Conservation (phyloP, 2,888 invertebrate species). For the Nemurella pictetii region DNA sequence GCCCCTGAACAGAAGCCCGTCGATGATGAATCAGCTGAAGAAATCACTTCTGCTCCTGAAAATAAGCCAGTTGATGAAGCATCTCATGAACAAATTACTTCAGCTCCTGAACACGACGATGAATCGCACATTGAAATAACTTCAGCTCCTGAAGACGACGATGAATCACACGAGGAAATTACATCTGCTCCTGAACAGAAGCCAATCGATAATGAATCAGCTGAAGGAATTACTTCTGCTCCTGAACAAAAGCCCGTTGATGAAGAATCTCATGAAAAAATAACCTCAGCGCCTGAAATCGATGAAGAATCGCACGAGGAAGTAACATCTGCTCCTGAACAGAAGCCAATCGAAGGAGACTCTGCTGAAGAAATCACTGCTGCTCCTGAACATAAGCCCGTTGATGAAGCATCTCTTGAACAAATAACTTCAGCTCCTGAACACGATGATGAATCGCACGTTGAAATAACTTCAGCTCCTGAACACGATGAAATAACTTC, state of each 20-base stretch:
- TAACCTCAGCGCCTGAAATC: slow-evolving; percentile 31
- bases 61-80: slow-evolving; percentile 19
- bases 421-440: neutral
- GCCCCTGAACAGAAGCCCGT: slow-evolving; percentile 43
- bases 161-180: too few species aligned
- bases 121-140: neutral
- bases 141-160: too few species aligned
- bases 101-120: slow-evolving; percentile 28
- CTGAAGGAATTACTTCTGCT: slow-evolving; percentile 38
- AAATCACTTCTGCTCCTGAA: neutral
- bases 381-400: neutral
- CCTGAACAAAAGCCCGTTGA: slow-evolving; percentile 43
- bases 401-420: neutral
- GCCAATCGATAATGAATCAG: slow-evolving; percentile 32
- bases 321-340: slow-evolving; percentile 30
- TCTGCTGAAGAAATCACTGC: neutral
- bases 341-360: neutral
- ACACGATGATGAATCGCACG: neutral
- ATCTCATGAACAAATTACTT: slow-evolving; percentile 31
- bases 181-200: slow-evolving; percentile 40
- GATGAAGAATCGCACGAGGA: slow-evolving; percentile 17
- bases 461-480: slow-evolving; percentile 34
- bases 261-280: slow-evolving; percentile 39
- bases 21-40: slow-evolving; percentile 29
- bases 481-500: slow-evolving; percentile 40